A percentile compares a stretch with the other conserved stretches of the same genome.
These are phyloP conservation scores for Spongilla lacustris DNA, from an alignment of 37 sponge, comb jelly and placozoan genomes.

Conservation along the genomic window DNA sequence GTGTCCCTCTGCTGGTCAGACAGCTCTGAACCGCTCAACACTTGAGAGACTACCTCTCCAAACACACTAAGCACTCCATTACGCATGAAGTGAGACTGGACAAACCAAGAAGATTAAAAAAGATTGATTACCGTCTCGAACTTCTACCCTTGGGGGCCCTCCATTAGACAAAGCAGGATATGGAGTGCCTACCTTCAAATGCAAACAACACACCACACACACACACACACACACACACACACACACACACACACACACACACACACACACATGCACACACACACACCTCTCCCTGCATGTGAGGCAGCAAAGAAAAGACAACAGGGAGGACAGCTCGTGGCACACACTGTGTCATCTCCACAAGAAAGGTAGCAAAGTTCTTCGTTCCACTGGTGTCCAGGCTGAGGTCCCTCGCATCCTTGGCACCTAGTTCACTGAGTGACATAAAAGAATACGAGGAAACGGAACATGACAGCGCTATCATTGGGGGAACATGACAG, in stretches of 20 bases:
- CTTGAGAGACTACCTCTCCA: conserved; percentile 60
- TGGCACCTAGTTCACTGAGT: conserved; percentile 70
- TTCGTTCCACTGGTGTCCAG: conserved; percentile 85
- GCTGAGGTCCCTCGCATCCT: conserved; percentile 76
- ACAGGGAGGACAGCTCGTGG: conserved; percentile 62
- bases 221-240: neutral
- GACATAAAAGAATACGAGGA: too few species aligned
- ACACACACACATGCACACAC: too few species aligned
- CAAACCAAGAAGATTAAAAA: too few species aligned
- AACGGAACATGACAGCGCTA: too few species aligned
- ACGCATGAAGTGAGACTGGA: conserved; percentile 80
- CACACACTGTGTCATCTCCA: conserved; percentile 57
- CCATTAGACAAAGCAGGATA: too few species aligned
- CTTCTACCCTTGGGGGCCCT: too few species aligned
- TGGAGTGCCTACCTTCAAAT: too few species aligned
- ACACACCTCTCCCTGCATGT: conserved; percentile 85
- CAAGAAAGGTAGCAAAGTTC: conserved; percentile 71
- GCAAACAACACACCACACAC: too few species aligned
- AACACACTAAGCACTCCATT: conserved; percentile 86
- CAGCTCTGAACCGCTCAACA: conserved; percentile 8
- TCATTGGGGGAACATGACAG: too few species aligned
- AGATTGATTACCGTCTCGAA: too few species aligned
- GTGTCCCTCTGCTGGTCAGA: conserved; percentile 22
- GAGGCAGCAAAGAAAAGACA: conserved; percentile 80
- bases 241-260: too few species aligned